Conservation (phyloP, 1,140 invertebrate species). For the Drosophila truncata region DNA sequence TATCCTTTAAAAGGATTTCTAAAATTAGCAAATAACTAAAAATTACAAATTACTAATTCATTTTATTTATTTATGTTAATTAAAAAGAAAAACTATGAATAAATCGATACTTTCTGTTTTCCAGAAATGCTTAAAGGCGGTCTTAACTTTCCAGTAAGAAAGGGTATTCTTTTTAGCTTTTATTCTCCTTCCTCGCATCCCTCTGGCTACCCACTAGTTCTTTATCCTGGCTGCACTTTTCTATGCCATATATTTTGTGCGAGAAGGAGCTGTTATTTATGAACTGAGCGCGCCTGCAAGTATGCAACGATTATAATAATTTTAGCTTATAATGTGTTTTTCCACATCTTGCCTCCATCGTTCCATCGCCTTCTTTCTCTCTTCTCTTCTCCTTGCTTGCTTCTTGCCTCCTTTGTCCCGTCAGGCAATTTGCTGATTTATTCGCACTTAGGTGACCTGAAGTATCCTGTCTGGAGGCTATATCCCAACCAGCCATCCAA, state of each 20-base stretch:
- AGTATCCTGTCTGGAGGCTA: constrained; percentile 54
- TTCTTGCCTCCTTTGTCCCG: not conserved
- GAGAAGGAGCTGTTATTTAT: constrained; percentile 54
- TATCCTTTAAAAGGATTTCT: too few species aligned
- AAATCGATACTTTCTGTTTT: too few species aligned
- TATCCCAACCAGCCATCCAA: not conserved
- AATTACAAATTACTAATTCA: not conserved
- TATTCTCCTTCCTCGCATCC: not conserved
- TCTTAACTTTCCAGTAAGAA: not conserved
- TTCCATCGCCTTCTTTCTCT: too few species aligned
- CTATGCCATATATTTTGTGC: constrained; percentile 43
- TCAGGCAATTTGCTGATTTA: constrained; percentile 72
- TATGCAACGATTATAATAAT: constrained; percentile 75
- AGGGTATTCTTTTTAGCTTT: not conserved
- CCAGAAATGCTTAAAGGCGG: not conserved
- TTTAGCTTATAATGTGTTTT: constrained; percentile 77
- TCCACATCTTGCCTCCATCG: constrained; percentile 13
- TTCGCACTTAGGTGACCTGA: constrained; percentile 73
- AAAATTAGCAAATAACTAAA: too few species aligned
- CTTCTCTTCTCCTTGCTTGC: too few species aligned
- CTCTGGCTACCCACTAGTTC: not conserved
- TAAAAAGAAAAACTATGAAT: not conserved
- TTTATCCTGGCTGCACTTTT: constrained; percentile 31
- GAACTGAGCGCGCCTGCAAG: constrained; percentile 67
- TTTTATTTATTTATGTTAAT: too few species aligned